These are phyloP conservation scores for Rotaria magnacalcarata DNA, from an alignment of 2,888 invertebrate species.

Conservation along the genomic window DNA sequence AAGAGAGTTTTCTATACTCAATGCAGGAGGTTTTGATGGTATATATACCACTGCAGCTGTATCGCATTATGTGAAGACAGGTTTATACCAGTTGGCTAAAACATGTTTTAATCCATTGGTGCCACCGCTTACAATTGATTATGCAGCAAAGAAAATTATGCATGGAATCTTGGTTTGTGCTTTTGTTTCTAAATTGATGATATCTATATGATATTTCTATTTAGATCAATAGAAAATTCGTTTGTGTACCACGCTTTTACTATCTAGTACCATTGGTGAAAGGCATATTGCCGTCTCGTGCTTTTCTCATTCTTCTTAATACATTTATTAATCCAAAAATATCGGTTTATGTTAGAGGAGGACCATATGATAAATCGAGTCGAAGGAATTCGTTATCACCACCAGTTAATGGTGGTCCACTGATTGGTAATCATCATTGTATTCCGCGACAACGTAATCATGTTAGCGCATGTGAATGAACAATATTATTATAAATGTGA, in stretches of 20 bases:
- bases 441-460: constrained; percentile 1
- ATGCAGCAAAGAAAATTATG: constrained; percentile 43
- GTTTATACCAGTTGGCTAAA: constrained; percentile 37
- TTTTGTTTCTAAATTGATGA: background rate
- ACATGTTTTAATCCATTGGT: constrained; percentile 40
- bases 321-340: constrained; percentile 27
- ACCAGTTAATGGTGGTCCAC: background rate
- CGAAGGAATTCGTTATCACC: background rate
- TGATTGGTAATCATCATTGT: background rate
- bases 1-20: background rate
- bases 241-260: constrained; percentile 43
- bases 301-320: constrained; percentile 25
- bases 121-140: constrained; percentile 39
- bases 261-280: constrained; percentile 42
- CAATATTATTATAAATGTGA: background rate
- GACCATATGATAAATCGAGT: background rate
- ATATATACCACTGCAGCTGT: constrained; percentile 40
- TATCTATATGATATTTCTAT: background rate
- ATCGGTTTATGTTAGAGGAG: background rate
- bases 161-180: constrained; percentile 41
- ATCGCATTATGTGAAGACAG: constrained; percentile 39
- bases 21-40: constrained; percentile 43
- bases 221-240: constrained; percentile 41
- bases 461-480: constrained; percentile 2
- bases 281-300: constrained; percentile 19